phyloP scores from a whole-genome alignment of 2,797 vertebrate species.

The Chrosomus eos region DNA sequence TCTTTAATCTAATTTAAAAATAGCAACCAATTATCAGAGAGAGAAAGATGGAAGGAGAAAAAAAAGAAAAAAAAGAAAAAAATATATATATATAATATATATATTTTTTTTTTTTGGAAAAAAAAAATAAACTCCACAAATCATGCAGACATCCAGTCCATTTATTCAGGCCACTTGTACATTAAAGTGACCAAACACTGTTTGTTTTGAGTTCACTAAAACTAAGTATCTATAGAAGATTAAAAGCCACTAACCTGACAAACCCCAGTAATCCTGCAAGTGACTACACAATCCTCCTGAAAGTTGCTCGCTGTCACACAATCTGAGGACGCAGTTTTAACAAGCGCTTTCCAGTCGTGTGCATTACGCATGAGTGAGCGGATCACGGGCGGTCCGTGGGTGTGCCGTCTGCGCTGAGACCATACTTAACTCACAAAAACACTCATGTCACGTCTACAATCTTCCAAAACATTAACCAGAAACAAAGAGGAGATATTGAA shows the following conservation, averaged over 20 bases:
- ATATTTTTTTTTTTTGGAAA: no score
- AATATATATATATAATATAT: no score
- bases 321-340: neutral
- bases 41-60: no score
- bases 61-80: no score
- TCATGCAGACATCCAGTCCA: neutral
- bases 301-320: neutral
- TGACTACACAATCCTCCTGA: neutral
- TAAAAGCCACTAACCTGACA: neutral
- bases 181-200: no score
- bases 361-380: neutral
- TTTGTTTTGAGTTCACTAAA: no score
- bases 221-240: no score
- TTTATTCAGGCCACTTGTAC: no score
- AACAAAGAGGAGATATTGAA: slow-evolving; percentile 91
- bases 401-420: neutral
- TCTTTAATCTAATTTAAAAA: neutral
- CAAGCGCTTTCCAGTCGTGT: neutral
- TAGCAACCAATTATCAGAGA: no score
- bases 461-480: slow-evolving; percentile 92
- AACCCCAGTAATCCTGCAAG: neutral
- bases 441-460: slow-evolving; percentile 84
- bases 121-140: neutral
- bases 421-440: slow-evolving; percentile 6
- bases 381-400: slow-evolving; percentile 9